Evolutionary conservation across 2,797 vertebrate species (phyloP), one percentile per base, ranked within the genome.

Genomic region (Anas bahamensis): DNA sequence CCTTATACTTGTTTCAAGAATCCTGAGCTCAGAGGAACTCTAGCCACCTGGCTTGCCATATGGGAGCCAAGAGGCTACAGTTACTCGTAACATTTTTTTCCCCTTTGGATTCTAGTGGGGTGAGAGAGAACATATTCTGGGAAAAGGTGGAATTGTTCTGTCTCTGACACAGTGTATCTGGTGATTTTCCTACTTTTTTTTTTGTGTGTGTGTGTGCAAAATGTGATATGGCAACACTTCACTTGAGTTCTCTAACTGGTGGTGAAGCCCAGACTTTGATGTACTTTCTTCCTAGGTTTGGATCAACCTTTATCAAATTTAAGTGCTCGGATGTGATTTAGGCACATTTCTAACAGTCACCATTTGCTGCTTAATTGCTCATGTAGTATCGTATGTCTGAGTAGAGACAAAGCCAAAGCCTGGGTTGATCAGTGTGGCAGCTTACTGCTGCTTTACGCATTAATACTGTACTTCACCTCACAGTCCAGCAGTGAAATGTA

Each of bases 21-120:
- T 88, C 73, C 92, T 74, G 83, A 96, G 90, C 89, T 94, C 89
- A 76, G 68, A 96, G 93, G 79, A 96, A 80, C 94, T 97, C 77
- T 81, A 92, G 73, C 79, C 39, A 55, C 83, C 59, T 77, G 92
- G 95, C 82, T 92, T 50, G 3, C n/a, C 24, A 6, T 13, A 2
- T 8, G 13, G 80, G 77, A 94, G 90, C 81, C 80, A 88, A 1
- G 11, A 76, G 69, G 73, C 52, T 80, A 63, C 59, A 85, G 93
- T 95, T 96, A 89, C 94, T 90, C 75, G 42, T 86, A 88, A 68
- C 55, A 94, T 83, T 86, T 79, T 79, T 73, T 21, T 74, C 93
- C 65, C 7, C 46, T 92, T 93, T 88, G 83, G 90, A 77, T 89
- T 95, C 53, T 78, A 92, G 88, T 72, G 88, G 65, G 86, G 83